Conservation (phyloP, 2,888 invertebrate species). For the Xestia c-nigrum region DNA sequence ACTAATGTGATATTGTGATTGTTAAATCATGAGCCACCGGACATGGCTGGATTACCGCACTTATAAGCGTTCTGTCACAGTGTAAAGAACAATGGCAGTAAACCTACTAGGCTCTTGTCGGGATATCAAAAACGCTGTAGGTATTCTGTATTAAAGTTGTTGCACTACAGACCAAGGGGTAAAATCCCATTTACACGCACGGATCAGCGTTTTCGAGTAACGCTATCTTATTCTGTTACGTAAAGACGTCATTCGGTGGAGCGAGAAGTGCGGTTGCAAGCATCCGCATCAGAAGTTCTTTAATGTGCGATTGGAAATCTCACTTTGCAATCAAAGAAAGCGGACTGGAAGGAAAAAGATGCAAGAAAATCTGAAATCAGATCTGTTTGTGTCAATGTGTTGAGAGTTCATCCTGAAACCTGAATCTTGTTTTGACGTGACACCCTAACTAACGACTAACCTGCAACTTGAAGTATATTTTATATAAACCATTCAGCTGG, state of each 20-base stretch:
- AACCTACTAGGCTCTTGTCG: neutral
- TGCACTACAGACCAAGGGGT: too few relatives aligned
- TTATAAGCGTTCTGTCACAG: slow-evolving; percentile 56
- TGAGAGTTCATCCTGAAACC: neutral
- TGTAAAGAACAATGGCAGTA: neutral
- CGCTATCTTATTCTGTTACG: neutral
- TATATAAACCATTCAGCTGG: too few relatives aligned
- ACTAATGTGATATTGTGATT: slow-evolving; percentile 47
- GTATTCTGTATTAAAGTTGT: too few relatives aligned
- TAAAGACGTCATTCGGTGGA: neutral
- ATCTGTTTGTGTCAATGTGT: too few relatives aligned
- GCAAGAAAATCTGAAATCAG: too few relatives aligned
- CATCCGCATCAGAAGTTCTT: too few relatives aligned
- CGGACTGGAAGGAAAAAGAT: too few relatives aligned
- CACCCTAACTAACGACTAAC: neutral
- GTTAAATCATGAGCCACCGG: slow-evolving; percentile 54
- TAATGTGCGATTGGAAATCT: too few relatives aligned
- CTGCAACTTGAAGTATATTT: neutral
- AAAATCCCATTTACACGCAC: neutral
- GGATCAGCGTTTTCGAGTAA: neutral
- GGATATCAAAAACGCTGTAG: too few relatives aligned
- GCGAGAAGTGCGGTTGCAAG: too few relatives aligned
- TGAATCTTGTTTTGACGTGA: neutral
- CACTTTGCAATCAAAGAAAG: too few relatives aligned
- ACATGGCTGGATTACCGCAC: slow-evolving; percentile 60